Percentiles rank a stretch among this genome's conserved stretches.
phyloP scores from a whole-genome alignment of 1,140 invertebrate genomes.

The Venturia canescens region DNA sequence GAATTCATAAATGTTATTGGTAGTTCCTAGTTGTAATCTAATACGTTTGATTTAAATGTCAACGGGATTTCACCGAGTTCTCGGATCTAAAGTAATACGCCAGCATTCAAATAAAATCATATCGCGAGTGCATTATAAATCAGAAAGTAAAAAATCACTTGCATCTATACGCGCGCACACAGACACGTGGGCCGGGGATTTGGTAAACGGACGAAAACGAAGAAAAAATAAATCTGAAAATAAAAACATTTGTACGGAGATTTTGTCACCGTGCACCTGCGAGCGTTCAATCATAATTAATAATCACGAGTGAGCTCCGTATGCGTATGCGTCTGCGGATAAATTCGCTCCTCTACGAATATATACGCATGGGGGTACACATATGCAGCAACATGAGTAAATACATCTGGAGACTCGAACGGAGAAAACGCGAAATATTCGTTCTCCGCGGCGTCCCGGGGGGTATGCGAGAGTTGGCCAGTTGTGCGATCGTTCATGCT shows the following conservation, averaged over 20 bases:
- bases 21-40: conserved; percentile 24
- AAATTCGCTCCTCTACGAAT: neutral
- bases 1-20: neutral
- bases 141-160: neutral
- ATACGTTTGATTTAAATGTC: conserved; percentile 41
- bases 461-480: conserved; percentile 17
- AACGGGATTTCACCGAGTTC: conserved; percentile 34
- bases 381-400: neutral
- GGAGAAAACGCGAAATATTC: conserved; percentile 31
- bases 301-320: conserved; percentile 8
- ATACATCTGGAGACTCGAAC: neutral
- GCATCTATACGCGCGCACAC: neutral
- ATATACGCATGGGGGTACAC: neutral
- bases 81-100: neutral
- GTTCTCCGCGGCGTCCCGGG: conserved; percentile 16
- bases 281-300: conserved; percentile 42
- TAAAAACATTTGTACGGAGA: conserved; percentile 1
- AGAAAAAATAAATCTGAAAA: neutral
- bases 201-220: neutral
- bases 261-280: conserved; percentile 33
- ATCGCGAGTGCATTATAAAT: conserved; percentile 22
- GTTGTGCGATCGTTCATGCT: conserved; percentile 45
- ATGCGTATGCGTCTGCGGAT: neutral
- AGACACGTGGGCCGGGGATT: too few species aligned
- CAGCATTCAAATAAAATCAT: neutral